These are phyloP conservation scores for Hexactinellida sp. DNA, from an alignment of 37 sponge, comb jelly and placozoan genomes.

Conservation along the genomic window DNA sequence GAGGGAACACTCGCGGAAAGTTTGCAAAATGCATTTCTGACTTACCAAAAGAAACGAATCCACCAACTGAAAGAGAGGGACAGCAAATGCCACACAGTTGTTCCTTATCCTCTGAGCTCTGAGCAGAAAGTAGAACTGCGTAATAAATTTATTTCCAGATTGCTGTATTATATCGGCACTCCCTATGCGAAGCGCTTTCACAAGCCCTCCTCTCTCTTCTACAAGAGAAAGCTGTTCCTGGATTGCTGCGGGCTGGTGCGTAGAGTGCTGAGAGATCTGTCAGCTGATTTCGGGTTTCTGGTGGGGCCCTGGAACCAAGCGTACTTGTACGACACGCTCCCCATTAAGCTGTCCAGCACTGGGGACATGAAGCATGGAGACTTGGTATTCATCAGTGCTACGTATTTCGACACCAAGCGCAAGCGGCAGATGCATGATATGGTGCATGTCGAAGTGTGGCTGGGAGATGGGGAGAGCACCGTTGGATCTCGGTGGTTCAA, in stretches of 20 bases:
- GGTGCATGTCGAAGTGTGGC: conserved; percentile 79
- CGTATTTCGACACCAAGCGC: conserved; percentile 44
- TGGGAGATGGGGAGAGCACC: conserved; percentile 63
- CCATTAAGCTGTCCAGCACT: conserved; percentile 29
- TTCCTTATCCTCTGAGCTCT: neutral
- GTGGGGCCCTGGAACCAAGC: conserved; percentile 75
- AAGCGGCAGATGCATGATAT: conserved; percentile 51
- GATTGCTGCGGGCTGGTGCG: conserved; percentile 78
- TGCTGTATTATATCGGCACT: conserved; percentile 40
- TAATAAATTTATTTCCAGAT: conserved; percentile 37
- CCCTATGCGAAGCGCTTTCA: conserved; percentile 64
- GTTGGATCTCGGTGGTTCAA: conserved; percentile 68
- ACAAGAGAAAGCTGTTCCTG: conserved; percentile 31
- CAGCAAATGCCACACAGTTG: neutral
- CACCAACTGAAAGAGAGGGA: neutral
- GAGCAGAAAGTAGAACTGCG: conserved; percentile 29
- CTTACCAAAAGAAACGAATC: neutral
- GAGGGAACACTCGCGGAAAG: neutral
- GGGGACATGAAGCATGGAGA: conserved; percentile 68
- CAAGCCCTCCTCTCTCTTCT: conserved; percentile 35
- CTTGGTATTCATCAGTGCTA: conserved; percentile 57
- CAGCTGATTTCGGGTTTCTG: conserved; percentile 50
- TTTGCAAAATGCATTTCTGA: neutral
- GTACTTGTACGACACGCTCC: conserved; percentile 66
- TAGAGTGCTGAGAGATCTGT: conserved; percentile 40